Conservation (phyloP, 92 coral and sea anemone species). For the Palythoa grandiflora region DNA sequence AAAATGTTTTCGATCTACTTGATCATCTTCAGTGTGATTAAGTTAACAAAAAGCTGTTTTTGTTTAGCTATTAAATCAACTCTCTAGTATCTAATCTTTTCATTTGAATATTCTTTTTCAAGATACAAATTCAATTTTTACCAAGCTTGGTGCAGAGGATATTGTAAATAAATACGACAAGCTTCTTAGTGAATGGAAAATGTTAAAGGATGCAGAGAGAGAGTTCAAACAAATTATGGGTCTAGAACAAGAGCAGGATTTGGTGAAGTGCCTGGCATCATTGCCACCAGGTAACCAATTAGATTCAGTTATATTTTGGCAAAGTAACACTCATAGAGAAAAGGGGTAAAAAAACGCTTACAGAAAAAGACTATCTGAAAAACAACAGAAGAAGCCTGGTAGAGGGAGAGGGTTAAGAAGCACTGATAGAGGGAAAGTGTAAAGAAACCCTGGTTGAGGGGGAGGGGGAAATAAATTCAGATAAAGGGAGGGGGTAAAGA, state of each 20-base stretch:
- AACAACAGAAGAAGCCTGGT: no score
- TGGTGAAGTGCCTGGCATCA: conserved; percentile 82
- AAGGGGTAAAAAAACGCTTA: not conserved
- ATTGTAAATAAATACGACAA: conserved; percentile 87
- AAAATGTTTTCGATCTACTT: no score
- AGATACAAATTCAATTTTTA: conserved; percentile 91
- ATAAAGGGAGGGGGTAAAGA: no score
- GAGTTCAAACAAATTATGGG: conserved; percentile 91
- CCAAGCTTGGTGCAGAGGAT: conserved; percentile 91
- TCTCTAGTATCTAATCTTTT: no score
- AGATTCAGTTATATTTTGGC: not conserved
- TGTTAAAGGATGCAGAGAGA: conserved; percentile 85
- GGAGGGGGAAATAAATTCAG: no score
- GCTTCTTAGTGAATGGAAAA: conserved; percentile 89
- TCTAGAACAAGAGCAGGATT: conserved; percentile 83
- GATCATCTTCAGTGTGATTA: no score
- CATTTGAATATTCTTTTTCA: not conserved
- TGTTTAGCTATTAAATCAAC: no score
- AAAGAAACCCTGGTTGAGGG: no score
- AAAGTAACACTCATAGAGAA: not conserved
- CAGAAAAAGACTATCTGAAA: no score
- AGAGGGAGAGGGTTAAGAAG: no score
- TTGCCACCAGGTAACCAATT: conserved; percentile 87
- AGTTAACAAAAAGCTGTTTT: no score
- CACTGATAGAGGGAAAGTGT: no score